These are phyloP conservation scores for Zapus hudsonius DNA, from an alignment of 2,113 vertebrate species.

Conservation along the genomic window DNA sequence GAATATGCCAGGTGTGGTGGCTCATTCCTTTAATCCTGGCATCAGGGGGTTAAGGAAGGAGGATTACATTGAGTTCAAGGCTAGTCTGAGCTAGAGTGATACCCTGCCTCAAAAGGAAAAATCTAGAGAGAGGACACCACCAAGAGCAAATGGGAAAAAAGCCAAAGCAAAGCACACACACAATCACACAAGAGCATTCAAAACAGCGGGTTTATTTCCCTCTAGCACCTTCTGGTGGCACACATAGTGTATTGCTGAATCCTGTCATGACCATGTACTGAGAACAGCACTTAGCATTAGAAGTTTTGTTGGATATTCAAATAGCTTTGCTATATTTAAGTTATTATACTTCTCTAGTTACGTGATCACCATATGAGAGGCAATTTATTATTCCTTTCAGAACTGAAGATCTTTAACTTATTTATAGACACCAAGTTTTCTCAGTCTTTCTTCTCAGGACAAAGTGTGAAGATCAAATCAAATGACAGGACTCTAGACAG, in stretches of 20 bases:
- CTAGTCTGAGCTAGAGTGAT: too few relatives aligned
- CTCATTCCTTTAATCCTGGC: too few relatives aligned
- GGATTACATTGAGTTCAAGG: too few relatives aligned
- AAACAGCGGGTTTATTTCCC: conserved; percentile 43
- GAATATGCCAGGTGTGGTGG: background rate
- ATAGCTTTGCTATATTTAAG: background rate
- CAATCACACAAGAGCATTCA: background rate
- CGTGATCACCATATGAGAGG: background rate
- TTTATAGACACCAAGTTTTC: background rate
- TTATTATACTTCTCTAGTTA: background rate
- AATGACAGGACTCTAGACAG: background rate
- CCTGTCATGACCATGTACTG: background rate
- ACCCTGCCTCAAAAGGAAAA: background rate
- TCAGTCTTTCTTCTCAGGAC: background rate
- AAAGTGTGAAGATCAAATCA: background rate
- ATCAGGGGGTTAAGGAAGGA: too few relatives aligned
- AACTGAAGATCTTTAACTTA: conserved; percentile 1
- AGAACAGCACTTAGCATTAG: background rate
- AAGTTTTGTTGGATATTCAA: background rate
- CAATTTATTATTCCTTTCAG: background rate
- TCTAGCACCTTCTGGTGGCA: conserved; percentile 68
- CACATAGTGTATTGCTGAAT: background rate
- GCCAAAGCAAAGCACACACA: background rate
- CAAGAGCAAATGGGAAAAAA: background rate
- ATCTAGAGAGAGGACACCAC: background rate